Evolutionary conservation across 2,113 vertebrate genomes (phyloP).

Genomic region (Camarhynchus parvulus): DNA sequence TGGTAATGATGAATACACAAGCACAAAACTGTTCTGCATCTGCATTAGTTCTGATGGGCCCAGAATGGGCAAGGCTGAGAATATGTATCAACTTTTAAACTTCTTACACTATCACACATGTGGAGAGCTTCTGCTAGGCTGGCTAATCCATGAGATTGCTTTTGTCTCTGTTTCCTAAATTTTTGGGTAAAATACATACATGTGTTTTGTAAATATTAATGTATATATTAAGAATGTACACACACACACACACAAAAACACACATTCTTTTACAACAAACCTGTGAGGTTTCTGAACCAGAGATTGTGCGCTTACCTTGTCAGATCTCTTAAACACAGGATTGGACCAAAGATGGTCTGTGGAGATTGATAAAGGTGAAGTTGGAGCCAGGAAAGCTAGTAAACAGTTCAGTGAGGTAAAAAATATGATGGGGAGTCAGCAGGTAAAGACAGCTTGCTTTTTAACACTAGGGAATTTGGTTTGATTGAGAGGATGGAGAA

Average conservation of each 20-base stretch:
- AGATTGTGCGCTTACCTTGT: neutral
- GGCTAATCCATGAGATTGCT: neutral
- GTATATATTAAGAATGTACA: neutral
- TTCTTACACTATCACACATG: neutral
- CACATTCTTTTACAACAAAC: neutral
- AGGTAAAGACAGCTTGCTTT: neutral
- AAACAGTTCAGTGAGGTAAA: neutral
- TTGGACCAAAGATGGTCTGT: neutral
- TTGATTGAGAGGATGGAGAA: neutral
- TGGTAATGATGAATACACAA: neutral
- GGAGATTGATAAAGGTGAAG: neutral
- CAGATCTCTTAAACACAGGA: neutral
- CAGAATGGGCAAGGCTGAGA: neutral
- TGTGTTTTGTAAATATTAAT: neutral
- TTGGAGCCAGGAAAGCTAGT: neutral
- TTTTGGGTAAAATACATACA: neutral
- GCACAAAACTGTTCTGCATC: neutral
- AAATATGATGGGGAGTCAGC: neutral
- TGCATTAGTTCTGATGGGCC: neutral
- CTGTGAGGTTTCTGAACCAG: neutral
- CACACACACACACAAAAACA: rapidly evolving
- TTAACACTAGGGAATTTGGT: neutral
- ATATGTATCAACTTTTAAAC: neutral
- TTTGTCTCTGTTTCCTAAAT: neutral
- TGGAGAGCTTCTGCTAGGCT: neutral